Evolutionary conservation across 2,888 invertebrate species (phyloP).

Genomic region (Chouioia cunea): DNA sequence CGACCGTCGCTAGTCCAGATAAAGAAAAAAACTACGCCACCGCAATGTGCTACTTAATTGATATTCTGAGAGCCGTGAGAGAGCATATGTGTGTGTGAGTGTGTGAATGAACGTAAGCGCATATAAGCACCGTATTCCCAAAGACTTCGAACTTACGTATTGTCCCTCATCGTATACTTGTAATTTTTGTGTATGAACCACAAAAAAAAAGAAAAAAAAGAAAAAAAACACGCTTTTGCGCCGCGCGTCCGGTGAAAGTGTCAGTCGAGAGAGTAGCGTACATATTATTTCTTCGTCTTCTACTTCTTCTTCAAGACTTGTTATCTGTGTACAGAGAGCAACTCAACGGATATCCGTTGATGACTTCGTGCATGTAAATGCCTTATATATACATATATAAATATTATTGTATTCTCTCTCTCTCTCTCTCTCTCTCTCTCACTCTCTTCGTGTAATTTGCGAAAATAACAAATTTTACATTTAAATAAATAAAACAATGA

Average conservation of each 20-base stretch:
- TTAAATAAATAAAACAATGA: constrained; percentile 40
- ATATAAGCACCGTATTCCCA: constrained; percentile 47
- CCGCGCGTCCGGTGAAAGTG: constrained; percentile 27
- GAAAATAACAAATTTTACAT: constrained; percentile 41
- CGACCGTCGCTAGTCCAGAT: constrained; percentile 31
- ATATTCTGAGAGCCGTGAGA: constrained; percentile 22
- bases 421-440: no score
- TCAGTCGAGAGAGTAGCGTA: constrained; percentile 44
- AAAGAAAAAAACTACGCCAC: no score
- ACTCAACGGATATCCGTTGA: constrained; percentile 37
- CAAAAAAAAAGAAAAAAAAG: no score
- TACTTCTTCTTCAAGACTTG: constrained; percentile 40
- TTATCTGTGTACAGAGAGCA: constrained; percentile 44
- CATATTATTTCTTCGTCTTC: constrained; percentile 40
- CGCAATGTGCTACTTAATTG: constrained; percentile 38
- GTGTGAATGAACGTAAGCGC: neutral
- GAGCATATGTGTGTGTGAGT: constrained; percentile 1
- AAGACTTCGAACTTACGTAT: constrained; percentile 48
- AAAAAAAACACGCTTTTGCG: no score
- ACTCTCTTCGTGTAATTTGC: constrained; percentile 36
- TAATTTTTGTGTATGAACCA: no score
- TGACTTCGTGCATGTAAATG: constrained; percentile 2
- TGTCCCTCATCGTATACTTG: neutral
- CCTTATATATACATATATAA: constrained; percentile 42
- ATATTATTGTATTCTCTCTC: constrained; percentile 31